A percentile compares a stretch with the other conserved stretches of the same genome.
Evolutionary conservation across 2,888 invertebrate species (phyloP).

Genomic region (Lasioglossum vierecki): DNA sequence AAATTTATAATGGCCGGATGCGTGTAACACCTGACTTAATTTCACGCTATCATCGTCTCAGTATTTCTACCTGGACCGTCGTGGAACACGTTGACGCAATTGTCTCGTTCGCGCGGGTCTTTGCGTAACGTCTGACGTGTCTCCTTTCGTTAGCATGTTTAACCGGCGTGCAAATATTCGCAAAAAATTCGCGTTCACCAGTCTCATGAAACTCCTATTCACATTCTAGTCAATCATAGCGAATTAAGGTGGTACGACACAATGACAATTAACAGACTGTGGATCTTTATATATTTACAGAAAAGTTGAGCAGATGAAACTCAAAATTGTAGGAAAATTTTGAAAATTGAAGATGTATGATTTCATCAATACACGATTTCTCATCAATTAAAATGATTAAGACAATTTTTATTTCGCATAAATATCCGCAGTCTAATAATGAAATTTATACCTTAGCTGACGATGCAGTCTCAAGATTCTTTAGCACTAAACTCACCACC

Average conservation of each 20-base stretch:
- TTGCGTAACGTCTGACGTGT: not conserved
- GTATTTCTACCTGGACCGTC: conserved; percentile 44
- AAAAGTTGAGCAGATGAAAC: too few species aligned
- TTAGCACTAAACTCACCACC: too few species aligned
- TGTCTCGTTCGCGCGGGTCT: conserved; percentile 1
- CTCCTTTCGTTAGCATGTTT: not conserved
- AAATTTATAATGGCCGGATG: conserved; percentile 71
- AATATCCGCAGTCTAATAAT: too few species aligned
- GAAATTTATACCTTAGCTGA: too few species aligned
- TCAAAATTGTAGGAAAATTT: too few species aligned
- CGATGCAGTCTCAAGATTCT: not conserved
- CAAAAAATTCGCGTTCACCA: not conserved
- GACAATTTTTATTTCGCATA: too few species aligned
- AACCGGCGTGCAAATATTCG: not conserved
- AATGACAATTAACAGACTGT: too few species aligned
- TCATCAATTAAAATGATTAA: too few species aligned
- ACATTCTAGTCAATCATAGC: not conserved
- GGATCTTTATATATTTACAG: too few species aligned
- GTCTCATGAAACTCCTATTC: not conserved
- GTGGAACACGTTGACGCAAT: conserved; percentile 21
- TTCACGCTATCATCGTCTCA: conserved; percentile 42
- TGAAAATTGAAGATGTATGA: too few species aligned
- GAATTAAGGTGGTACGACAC: not conserved
- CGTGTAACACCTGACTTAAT: conserved; percentile 52
- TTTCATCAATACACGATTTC: too few species aligned